These are phyloP conservation scores for Diadema setosum DNA, from an alignment of 35 echinoderm and acorn worm genomes.

Conservation along the genomic window DNA sequence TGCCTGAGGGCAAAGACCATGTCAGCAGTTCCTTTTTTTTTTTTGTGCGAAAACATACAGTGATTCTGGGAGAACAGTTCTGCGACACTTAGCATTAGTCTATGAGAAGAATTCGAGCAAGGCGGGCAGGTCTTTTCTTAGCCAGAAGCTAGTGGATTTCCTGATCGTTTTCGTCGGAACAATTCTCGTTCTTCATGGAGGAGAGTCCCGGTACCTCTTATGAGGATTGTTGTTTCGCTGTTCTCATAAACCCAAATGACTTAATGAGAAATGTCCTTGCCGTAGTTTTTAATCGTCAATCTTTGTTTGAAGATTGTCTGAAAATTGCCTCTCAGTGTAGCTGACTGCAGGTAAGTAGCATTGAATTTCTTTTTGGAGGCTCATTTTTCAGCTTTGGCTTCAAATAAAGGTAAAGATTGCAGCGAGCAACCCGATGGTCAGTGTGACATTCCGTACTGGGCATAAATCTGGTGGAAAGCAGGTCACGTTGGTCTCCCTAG, in stretches of 20 bases:
- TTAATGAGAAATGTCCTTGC: too few relatives aligned
- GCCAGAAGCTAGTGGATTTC: background rate
- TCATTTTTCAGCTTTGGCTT: background rate
- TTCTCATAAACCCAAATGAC: background rate
- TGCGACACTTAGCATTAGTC: too few relatives aligned
- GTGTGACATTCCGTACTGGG: constrained; percentile 11
- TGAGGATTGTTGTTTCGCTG: background rate
- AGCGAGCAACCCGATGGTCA: background rate
- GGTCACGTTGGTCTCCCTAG: background rate
- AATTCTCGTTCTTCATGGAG: constrained; percentile 6
- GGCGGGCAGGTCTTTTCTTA: too few relatives aligned
- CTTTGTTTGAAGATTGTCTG: background rate
- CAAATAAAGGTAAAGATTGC: background rate
- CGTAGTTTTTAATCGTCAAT: too few relatives aligned
- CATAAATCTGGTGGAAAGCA: background rate
- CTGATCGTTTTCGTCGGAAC: constrained; percentile 15
- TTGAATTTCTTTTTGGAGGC: background rate
- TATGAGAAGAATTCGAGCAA: too few relatives aligned
- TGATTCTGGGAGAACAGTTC: too few relatives aligned
- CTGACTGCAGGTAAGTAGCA: background rate
- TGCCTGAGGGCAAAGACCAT: too few relatives aligned
- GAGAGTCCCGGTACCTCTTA: background rate
- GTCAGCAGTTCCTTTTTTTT: too few relatives aligned
- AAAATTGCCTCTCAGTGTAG: background rate
- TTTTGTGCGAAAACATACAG: too few relatives aligned